Evolutionary conservation across 1,140 invertebrate genomes (phyloP), one percentile per base, ranked within the genome.

Genomic region (Hormaphis cornu): DNA sequence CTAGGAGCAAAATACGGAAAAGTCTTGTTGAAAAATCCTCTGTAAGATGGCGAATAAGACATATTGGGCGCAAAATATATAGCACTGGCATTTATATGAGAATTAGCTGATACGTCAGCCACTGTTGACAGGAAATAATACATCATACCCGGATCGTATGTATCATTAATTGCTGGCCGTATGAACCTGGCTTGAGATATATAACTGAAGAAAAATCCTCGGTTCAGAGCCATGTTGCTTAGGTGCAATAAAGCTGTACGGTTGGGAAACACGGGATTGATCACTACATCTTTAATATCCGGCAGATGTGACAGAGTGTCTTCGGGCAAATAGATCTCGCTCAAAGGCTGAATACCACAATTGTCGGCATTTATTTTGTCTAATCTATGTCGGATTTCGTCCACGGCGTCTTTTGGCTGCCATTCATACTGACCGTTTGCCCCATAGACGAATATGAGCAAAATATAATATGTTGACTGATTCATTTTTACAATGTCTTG

Each of bases 71-170:
- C 87, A 76, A 97, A 98, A 78, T 97, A 97, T 70, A 98, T 86
- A 0, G 92, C 88, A 76, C 90, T 94, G 54, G 91, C 90, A 80
- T 98, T 98, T 69, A 98, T 88, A 72, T 89, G 87, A 0, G 88
- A 87, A 81, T 95, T 97, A 0, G 93, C 85, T 1, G 94, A 90
- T 1, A 98, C 92, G 79, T 98, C 95, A 1, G 96, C 93, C 0
- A 96, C 89, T 0, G 92, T 89, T 1, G 94, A 96, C 20, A 98
- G 80, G 75, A 97, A 96, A 75, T 97, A 96, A 77, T 98, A 98
- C 91, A 97, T 95, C 86, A 98, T 92, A 66, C 95, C 95, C 1
- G 95, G 95, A 81, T 97, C 94, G 72, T 94, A 91, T 0, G 90
- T 91, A 75, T 94, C 91, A 76, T 93, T 92, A 20, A 91, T 91